phyloP scores from a whole-genome alignment of 2,888 invertebrate species.

The Ectemnius continuus region DNA sequence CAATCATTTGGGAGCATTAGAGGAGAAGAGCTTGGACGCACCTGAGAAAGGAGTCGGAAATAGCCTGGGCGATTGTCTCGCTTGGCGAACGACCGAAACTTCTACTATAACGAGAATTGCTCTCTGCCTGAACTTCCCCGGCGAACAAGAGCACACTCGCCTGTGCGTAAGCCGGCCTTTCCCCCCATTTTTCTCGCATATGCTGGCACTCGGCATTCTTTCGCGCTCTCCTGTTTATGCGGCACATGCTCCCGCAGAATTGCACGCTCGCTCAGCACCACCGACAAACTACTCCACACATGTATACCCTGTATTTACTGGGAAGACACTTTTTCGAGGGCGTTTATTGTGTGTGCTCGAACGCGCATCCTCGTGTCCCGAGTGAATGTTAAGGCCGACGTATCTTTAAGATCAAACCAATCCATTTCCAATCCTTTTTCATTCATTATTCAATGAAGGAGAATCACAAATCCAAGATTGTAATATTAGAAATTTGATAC shows the following conservation, averaged over 20 bases:
- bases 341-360: too few relatives aligned
- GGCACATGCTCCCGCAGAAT: slow-evolving; percentile 33
- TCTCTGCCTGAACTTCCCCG: slow-evolving; percentile 64
- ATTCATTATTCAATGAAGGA: too few relatives aligned
- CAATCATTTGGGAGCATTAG: neutral
- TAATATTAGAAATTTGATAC: too few relatives aligned
- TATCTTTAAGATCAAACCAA: too few relatives aligned
- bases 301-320: slow-evolving; percentile 1
- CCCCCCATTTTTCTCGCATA: neutral
- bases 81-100: slow-evolving; percentile 57
- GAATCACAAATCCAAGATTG: too few relatives aligned
- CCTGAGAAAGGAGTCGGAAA: slow-evolving; percentile 13
- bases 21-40: neutral
- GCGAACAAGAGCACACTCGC: neutral
- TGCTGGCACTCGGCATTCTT: slow-evolving; percentile 10
- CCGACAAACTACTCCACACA: neutral
- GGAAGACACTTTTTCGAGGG: too few relatives aligned
- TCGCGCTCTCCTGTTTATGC: slow-evolving; percentile 45
- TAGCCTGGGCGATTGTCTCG: slow-evolving; percentile 56
- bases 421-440: too few relatives aligned
- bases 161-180: slow-evolving; percentile 8
- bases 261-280: too few relatives aligned
- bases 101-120: slow-evolving; percentile 74
- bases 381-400: too few relatives aligned
- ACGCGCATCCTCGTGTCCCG: too few relatives aligned